Base-by-base conservation (phyloP, 2,888 invertebrate species). In the Malacosoma neustria region DNA sequence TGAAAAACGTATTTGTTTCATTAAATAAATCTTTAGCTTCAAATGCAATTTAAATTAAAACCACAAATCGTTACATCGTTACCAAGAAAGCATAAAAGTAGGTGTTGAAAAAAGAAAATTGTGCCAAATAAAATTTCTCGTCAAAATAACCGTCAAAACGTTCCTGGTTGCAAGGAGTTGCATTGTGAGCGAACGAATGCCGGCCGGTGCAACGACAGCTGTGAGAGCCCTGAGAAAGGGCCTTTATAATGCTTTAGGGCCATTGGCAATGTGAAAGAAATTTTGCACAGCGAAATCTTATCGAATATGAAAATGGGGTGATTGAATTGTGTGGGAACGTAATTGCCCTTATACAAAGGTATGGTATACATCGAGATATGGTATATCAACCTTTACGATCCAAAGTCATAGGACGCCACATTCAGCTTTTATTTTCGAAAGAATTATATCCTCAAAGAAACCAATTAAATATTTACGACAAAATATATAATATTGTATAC, bases 181-280 rank as follows among this genome's bases (percentile, higher is more conserved):
- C 57, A 60, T 61, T 65, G 61, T 56, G 44, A 51, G 51, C 48
- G 53, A 51, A 51, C 48, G 52, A 46, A 44, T 55, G 47, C 37
- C 41, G 54, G 46, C 63, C 64, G 66, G 59, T 70, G 71, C 68
- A 65, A 33, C 67, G 72, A 61, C 76, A 75, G 76, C 62, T 76
- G 74, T 58, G 49, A 52, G 42, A 54, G 54, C 54, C 48, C 53
- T 69, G 67, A 67, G 73, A 68, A 68, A 65, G 62, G 56, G 46
- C 49, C 48, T 51, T 44, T 38, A 54, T 13, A 31, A 32, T 34
- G 15, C 33, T 22, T 30, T 36, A 32, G 48, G 53, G 53, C 49
- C 57, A 41, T 34, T 37, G 34, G 45, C 41, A 36, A 42, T 38
- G 36, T 44, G 29, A 52, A 57, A 51, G 48, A 53, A 51, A 50